A percentile compares a stretch with the other conserved stretches of the same genome.
These are phyloP conservation scores for Drosophila pseudoananassae DNA, from an alignment of 1,140 invertebrate genomes.

Conservation along the genomic window DNA sequence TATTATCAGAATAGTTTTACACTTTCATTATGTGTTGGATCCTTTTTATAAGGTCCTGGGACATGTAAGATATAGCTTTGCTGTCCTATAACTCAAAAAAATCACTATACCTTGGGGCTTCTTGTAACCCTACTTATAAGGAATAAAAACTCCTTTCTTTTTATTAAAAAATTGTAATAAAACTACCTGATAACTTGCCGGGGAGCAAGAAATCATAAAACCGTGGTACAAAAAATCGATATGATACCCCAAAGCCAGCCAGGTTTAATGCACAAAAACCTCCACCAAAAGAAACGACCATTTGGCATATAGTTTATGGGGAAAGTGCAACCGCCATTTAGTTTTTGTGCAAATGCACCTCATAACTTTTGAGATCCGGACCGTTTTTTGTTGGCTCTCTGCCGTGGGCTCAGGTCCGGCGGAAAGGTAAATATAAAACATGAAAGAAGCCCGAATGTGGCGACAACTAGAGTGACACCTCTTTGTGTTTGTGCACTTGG, in stretches of 20 bases:
- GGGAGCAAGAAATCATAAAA: neutral
- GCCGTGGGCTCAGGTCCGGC: conserved; percentile 12
- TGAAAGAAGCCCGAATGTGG: conserved; percentile 47
- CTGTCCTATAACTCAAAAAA: no score
- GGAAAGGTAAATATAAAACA: conserved; percentile 45
- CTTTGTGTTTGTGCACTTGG: conserved; percentile 25
- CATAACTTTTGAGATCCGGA: conserved; percentile 8
- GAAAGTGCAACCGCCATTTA: neutral
- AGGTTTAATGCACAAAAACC: neutral
- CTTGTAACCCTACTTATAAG: no score
- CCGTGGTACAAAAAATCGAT: neutral
- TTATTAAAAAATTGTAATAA: no score
- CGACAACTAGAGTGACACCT: conserved; percentile 36
- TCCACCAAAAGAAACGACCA: neutral
- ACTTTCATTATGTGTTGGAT: no score
- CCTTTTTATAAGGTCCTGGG: no score
- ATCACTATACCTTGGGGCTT: no score
- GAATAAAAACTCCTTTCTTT: no score
- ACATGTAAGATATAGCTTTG: no score
- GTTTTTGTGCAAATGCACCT: neutral
- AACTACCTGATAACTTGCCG: neutral
- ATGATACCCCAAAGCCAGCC: neutral
- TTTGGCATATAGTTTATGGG: neutral
- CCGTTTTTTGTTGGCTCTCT: conserved; percentile 37
- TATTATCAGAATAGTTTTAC: no score